Base-by-base conservation (phyloP, 2,888 invertebrate genomes). In the Oscheius myriophilus region DNA sequence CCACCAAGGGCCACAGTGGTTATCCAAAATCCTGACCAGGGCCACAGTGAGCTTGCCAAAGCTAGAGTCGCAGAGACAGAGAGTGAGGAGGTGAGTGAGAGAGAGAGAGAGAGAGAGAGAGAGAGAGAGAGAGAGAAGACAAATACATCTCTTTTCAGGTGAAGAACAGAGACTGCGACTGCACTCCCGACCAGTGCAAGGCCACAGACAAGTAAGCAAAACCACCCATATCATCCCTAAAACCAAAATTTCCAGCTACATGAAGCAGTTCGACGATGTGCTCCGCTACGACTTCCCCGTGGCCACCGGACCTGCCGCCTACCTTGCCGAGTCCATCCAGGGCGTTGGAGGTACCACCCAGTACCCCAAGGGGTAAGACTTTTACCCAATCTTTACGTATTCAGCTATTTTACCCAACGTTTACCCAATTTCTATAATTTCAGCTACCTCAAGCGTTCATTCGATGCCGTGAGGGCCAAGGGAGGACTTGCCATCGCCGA, bases 311-410 rank as follows among this genome's bases (percentile, higher is more conserved):
- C 90, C 94, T 6, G 97, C 95, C 0, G 96, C 91, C 6, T 91
- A 96, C 87, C 92, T 96, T 87, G 94, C 93, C 0, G 97, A 98
- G 88, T 92, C 94, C 0, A 96, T 98, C 78, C 96, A 91, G 89
- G 97, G 97, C 18, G 93, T 95, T 9, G 96, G 96, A 16, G 97
- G 97, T 0, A 90, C 92, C 0, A 92, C 96, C 0, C 97, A 97
- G 87, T 96, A 91, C 86, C 94, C 97, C 0, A 73, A 78, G 51
- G 79, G 78, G 75, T 76, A 46, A 16, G n/a, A 41, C 46, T 18
- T 0, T 54, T 12, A 21, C 21, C 53, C 9, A 18, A 18, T 9
- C 25, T 16, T 18, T 16, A 53, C 14, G 16, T 53, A 53, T 21
- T 4, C 23, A 53, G 16, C 16, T 53, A 16, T 23, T 21, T 21